Conservation (phyloP, 2,888 invertebrate species). For the Trisateles emortualis region DNA sequence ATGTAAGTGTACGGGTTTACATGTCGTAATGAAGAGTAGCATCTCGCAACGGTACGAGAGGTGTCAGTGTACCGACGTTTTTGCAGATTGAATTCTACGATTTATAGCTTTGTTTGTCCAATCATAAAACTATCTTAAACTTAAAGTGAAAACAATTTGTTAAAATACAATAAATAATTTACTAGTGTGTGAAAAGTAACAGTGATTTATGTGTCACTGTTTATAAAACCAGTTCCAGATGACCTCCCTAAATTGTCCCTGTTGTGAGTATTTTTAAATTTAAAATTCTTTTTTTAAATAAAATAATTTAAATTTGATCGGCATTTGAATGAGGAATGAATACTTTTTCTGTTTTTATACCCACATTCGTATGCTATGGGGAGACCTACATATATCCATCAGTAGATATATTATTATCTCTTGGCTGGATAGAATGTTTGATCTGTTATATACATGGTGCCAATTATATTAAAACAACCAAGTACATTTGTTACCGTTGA, state of each 20-base stretch:
- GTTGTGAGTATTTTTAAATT: slow-evolving; percentile 20
- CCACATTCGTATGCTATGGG: no score
- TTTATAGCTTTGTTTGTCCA: slow-evolving; percentile 44
- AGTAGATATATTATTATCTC: no score
- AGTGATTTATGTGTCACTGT: slow-evolving; percentile 23
- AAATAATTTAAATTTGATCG: neutral
- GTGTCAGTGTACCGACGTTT: slow-evolving; percentile 48
- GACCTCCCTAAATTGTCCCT: slow-evolving; percentile 19
- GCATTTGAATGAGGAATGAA: no score
- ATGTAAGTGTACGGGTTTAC: slow-evolving; percentile 61
- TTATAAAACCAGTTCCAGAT: slow-evolving; percentile 10
- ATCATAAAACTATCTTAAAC: slow-evolving; percentile 7
- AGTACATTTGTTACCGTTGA: neutral
- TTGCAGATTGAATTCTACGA: slow-evolving; percentile 44
- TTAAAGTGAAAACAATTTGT: neutral
- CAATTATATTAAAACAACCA: neutral
- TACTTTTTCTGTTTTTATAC: no score
- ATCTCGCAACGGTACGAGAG: slow-evolving; percentile 56
- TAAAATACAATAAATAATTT: neutral
- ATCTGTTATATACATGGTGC: no score
- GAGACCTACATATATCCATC: no score
- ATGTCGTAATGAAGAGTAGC: slow-evolving; percentile 61
- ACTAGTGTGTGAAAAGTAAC: slow-evolving; percentile 6
- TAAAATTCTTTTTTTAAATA: neutral
- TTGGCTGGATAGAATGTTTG: no score